These are phyloP conservation scores for Botia kubotai DNA, from an alignment of 2,797 vertebrate genomes.

Conservation along the genomic window DNA sequence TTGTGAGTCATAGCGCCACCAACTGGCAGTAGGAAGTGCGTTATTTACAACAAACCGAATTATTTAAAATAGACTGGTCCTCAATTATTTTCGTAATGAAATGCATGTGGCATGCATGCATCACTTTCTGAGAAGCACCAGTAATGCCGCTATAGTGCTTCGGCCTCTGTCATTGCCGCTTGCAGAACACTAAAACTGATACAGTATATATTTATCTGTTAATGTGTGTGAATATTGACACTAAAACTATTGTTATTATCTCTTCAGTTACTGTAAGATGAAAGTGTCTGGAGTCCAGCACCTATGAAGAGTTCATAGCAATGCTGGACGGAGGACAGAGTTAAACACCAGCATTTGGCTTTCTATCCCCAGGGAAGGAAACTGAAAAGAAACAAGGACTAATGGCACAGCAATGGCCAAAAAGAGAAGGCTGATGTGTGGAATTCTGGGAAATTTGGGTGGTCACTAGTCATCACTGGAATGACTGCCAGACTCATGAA, in stretches of 20 bases:
- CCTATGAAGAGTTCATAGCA: constrained; percentile 34
- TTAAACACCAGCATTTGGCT: constrained; percentile 35
- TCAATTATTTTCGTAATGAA: too few species aligned
- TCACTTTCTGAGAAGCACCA: too few species aligned
- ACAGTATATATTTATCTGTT: too few species aligned
- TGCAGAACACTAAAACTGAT: too few species aligned
- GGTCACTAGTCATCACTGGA: neutral
- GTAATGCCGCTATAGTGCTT: too few species aligned
- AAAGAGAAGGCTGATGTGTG: constrained; percentile 33
- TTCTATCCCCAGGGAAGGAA: constrained; percentile 15
- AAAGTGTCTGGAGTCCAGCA: neutral
- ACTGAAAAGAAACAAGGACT: constrained; percentile 33
- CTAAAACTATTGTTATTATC: neutral
- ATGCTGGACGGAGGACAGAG: constrained; percentile 53
- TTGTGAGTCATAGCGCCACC: too few species aligned
- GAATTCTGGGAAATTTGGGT: constrained; percentile 12
- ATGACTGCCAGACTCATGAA: neutral
- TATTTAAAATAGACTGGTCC: too few species aligned
- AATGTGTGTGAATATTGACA: neutral
- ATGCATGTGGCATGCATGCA: too few species aligned
- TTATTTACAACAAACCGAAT: too few species aligned
- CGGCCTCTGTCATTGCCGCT: too few species aligned
- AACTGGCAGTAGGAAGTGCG: too few species aligned
- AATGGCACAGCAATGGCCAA: constrained; percentile 53
- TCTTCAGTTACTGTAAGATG: neutral